Evolutionary conservation across 2,797 vertebrate species (phyloP), one percentile per base, ranked within the genome.

Genomic region (Balearica regulorum): DNA sequence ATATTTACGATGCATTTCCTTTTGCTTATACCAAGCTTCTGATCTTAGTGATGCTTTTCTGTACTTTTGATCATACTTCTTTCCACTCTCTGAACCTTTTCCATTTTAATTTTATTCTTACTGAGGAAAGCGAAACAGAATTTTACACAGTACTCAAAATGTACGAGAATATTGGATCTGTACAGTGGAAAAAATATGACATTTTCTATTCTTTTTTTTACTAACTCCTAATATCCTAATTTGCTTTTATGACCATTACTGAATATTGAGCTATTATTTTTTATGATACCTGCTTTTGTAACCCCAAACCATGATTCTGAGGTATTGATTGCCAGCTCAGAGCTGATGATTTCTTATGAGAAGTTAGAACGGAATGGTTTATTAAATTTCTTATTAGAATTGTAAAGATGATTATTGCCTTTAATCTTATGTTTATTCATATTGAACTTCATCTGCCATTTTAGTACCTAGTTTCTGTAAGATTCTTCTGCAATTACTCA

Each of bases 371-470:
- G 22, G 46, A 73, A 26, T 25, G 22, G 46, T 77, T 89, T 85
- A 95, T 85, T 90, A 87, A 8, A 71, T 55, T 71, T 87, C 57
- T 78, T 87, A 78, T 87, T 95, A 87, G 44, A 96, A 75, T 66
- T 82, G 6, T 84, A 66, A 87, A 93, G 77, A 75, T 12, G 81
- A 89, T 87, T 84, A 78, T 46, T 85, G 33, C 5, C 19, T 58
- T 93, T 87, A 83, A 79, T 89, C 49, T 87, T 91, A 29, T 39
- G 13, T 94, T 82, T 83, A 65, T 83, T 85, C 21, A 10, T 49
- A 80, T 33, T 83, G 35, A 85, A 85, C 19, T 65, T 91, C 29
- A 83, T 72, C 24, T 65, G 19, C 55, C 28, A 62, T 85, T 93
- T 95, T 86, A 54, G 77, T 35, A 77, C 39, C 16, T 87, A n/a